Evolutionary conservation across 2,113 vertebrate genomes (phyloP).

Genomic region (Micronisus gabar): DNA sequence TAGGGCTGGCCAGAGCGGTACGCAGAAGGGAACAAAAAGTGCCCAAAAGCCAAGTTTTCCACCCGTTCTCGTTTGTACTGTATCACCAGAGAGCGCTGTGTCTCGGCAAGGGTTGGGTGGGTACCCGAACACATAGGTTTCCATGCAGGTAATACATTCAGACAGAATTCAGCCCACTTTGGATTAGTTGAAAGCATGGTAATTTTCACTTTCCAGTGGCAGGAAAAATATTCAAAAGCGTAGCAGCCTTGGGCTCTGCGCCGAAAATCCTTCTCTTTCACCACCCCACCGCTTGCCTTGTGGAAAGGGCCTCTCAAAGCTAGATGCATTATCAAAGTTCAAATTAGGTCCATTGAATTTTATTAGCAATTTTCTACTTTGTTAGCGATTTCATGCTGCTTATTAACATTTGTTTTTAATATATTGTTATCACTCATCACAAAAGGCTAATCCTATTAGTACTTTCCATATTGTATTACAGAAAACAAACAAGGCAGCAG

Average conservation of each 20-base stretch:
- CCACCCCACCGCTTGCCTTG: background rate
- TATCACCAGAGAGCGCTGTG: fast-evolving
- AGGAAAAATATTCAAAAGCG: background rate
- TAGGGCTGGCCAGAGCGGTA: background rate
- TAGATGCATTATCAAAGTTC: background rate
- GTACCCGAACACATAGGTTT: fast-evolving
- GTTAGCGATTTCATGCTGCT: conserved; percentile 53
- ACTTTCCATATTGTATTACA: conserved; percentile 40
- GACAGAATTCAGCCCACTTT: background rate
- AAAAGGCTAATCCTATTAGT: conserved; percentile 65
- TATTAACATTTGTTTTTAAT: conserved; percentile 66
- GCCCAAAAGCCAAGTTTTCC: background rate
- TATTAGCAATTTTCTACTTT: conserved; percentile 67
- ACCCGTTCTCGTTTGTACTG: background rate
- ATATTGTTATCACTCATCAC: conserved; percentile 62
- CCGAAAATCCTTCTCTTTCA: background rate
- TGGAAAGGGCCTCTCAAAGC: background rate
- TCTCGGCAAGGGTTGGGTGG: fast-evolving
- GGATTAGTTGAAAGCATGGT: background rate
- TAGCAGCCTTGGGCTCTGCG: background rate
- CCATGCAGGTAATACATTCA: background rate
- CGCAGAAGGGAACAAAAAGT: background rate
- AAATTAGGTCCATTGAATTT: conserved; percentile 45
- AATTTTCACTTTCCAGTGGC: background rate
- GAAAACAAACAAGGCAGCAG: conserved; percentile 42